These are phyloP conservation scores for Prinia subflava DNA, from an alignment of 2,113 vertebrate genomes.

Conservation along the genomic window DNA sequence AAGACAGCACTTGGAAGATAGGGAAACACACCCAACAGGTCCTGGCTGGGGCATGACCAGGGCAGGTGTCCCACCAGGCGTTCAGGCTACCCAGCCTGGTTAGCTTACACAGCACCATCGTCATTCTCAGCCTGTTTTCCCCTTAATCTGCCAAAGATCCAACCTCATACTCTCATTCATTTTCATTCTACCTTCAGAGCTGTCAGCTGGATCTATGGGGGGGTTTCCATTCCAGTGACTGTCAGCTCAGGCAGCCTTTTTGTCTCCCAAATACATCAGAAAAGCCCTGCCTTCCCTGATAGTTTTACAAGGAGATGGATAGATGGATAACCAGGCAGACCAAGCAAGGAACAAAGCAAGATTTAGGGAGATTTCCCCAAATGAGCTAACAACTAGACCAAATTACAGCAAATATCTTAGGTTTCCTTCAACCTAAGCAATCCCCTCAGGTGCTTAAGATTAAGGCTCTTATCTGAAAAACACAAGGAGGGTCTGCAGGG, in stretches of 20 bases:
- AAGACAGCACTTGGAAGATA: background rate
- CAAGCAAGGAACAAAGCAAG: background rate
- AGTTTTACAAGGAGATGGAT: background rate
- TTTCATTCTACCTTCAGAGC: background rate
- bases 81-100: background rate
- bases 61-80: background rate
- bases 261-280: background rate
- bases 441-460: background rate
- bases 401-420: background rate
- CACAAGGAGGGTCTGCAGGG: background rate
- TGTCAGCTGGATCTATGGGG: background rate
- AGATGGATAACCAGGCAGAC: accelerated
- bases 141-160: background rate
- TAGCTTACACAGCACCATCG: background rate
- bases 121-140: background rate
- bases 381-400: background rate
- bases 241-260: background rate
- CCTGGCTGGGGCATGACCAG: background rate
- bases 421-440: background rate
- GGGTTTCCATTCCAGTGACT: background rate
- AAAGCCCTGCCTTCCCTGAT: background rate
- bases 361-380: background rate
- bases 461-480: background rate
- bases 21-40: background rate
- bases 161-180: background rate